Conservation (phyloP, 2,888 invertebrate species). For the Tinea semifulvella region DNA sequence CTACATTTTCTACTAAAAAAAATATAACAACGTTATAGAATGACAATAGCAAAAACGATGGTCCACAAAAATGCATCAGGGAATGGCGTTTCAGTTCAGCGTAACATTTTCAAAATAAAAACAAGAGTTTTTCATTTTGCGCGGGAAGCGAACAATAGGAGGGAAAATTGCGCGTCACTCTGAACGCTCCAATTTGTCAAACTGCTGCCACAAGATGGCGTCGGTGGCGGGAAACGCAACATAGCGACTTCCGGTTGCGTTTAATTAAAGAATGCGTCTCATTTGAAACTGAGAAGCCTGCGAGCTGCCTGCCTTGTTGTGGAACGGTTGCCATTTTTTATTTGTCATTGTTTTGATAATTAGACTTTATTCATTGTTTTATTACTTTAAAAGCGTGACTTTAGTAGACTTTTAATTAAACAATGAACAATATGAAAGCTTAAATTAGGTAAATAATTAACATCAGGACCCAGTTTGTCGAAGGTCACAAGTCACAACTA, state of each 20-base stretch:
- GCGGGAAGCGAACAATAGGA: slow-evolving; percentile 61
- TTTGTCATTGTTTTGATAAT: no score
- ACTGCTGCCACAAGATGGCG: slow-evolving; percentile 61
- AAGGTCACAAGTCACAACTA: no score
- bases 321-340: no score
- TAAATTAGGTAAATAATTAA: no score
- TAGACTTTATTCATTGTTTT: no score
- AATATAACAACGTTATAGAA: not conserved
- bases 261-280: slow-evolving; percentile 7
- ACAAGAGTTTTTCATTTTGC: slow-evolving; percentile 56
- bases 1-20: no score
- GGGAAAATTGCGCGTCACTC: slow-evolving; percentile 67
- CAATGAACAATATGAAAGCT: no score
- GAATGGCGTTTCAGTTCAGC: not conserved
- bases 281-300: not conserved
- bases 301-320: no score
- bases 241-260: not conserved
- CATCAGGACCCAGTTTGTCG: no score
- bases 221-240: not conserved
- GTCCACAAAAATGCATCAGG: not conserved
- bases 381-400: no score
- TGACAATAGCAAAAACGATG: not conserved
- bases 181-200: slow-evolving; percentile 64
- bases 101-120: not conserved
- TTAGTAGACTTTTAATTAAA: no score